These are phyloP conservation scores for Dromaius novaehollandiae DNA, from an alignment of 2,113 vertebrate species.

Conservation along the genomic window DNA sequence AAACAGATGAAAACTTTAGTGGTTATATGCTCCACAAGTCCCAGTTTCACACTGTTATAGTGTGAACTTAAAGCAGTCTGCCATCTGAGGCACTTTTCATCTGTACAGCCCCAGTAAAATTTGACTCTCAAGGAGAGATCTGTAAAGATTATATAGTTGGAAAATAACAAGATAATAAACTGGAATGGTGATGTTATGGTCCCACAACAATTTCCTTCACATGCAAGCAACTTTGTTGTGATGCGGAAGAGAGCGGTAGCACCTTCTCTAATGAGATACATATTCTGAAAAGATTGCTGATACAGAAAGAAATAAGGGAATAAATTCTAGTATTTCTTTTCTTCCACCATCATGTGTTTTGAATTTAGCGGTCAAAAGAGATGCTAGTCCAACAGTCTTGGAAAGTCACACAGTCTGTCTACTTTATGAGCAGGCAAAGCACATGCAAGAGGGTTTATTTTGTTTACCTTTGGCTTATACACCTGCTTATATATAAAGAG, in stretches of 20 bases:
- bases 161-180: not conserved
- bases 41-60: not conserved
- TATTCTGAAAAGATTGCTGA: not conserved
- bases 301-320: not conserved
- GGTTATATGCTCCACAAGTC: not conserved
- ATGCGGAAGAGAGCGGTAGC: not conserved
- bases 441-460: not conserved
- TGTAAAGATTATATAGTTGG: not conserved
- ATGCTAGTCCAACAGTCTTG: not conserved
- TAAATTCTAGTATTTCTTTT: not conserved
- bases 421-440: not conserved
- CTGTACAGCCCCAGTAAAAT: not conserved
- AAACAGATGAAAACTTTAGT: no score
- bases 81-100: not conserved
- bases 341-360: not conserved
- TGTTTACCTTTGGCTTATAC: not conserved
- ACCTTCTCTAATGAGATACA: not conserved
- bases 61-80: not conserved
- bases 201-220: fast-evolving
- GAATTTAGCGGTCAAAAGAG: not conserved
- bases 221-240: not conserved
- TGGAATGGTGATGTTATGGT: not conserved
- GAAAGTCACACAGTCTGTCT: not conserved
- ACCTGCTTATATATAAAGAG: not conserved
- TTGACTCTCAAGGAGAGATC: not conserved